Evolutionary conservation across 1,140 invertebrate genomes (phyloP), one percentile per base, ranked within the genome.

Genomic region (Cephus cinctus): DNA sequence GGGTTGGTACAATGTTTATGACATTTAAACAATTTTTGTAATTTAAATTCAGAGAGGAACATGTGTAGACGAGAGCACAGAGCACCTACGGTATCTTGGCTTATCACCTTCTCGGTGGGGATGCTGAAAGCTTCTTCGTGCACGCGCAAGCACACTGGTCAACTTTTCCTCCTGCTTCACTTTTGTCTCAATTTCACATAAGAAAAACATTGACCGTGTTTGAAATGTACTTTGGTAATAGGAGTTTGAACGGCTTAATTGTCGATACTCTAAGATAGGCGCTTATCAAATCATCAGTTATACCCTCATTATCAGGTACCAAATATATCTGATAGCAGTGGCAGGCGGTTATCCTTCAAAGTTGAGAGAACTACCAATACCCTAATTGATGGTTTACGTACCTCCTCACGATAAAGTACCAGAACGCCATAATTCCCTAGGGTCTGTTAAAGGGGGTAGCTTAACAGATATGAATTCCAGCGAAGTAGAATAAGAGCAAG

Each of bases 211-310:
- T 64, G 61, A 61, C 63, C 57, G 57, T 59, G 57, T 56, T 56
- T 63, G 60, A 63, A 63, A 52, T 56, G 52, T 56, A 61, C 56
- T 50, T 60, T 50, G 56, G 52, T 47, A 57, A 57, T 58, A 59
- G 52, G 47, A 62, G 59, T 53, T 46, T 35, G 47, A 47, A n/a
- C 41, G 44, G 52, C 52, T 62, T 62, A 56, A 63, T 62, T 63
- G 56, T 62, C 61, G 62, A 54, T 63, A 56, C 62, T 63, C 50
- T 59, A 43, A 19, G n/a, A n/a, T n/a, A n/a, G n/a, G 51, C 35
- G 58, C 59, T 61, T 61, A 61, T 61, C 59, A 57, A 61, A 55
- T 51, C n/a, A n/a, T n/a, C n/a, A n/a, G 32, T 38, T 22, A 30
- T 57, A 44, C 59, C 51, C 25, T 27, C 25, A 6, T 6, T n/a